Conservation (phyloP, 2,888 invertebrate genomes). For the Strigamia crassipes region DNA sequence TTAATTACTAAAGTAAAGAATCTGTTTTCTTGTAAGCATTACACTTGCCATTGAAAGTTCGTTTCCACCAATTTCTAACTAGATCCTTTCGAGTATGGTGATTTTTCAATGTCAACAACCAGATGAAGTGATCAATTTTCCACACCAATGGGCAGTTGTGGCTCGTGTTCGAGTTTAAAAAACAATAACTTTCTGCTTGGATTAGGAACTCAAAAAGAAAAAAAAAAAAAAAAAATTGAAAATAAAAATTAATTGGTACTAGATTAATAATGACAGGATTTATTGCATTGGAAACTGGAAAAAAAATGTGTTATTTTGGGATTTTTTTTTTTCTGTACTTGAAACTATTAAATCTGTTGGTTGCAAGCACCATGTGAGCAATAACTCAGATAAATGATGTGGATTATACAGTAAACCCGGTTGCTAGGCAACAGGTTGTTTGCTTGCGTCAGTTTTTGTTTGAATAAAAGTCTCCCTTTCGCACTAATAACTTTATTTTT, state of each 20-base stretch:
- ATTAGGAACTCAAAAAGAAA: too few species aligned
- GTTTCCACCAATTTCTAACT: background rate
- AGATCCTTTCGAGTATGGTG: background rate
- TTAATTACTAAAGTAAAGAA: too few species aligned
- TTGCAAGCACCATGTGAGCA: background rate
- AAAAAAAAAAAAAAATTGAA: too few species aligned
- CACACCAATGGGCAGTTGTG: background rate
- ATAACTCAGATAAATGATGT: constrained; percentile 35
- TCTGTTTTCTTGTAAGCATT: too few species aligned
- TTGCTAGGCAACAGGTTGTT: constrained; percentile 31
- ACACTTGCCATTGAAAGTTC: background rate
- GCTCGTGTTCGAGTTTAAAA: background rate
- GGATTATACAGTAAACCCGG: background rate
- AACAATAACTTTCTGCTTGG: too few species aligned
- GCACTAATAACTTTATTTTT: background rate
- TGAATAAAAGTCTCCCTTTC: background rate
- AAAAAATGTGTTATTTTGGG: background rate
- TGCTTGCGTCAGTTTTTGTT: constrained; percentile 1
- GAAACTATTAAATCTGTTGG: background rate
- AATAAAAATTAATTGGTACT: background rate
- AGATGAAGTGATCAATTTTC: background rate
- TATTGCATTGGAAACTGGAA: background rate
- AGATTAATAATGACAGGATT: background rate
- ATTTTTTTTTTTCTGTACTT: background rate
- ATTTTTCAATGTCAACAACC: constrained; percentile 9